Percentiles rank a stretch among this genome's conserved stretches.
These are phyloP conservation scores for Herpetotheres cachinnans DNA, from an alignment of 2,113 vertebrate genomes.

Conservation along the genomic window DNA sequence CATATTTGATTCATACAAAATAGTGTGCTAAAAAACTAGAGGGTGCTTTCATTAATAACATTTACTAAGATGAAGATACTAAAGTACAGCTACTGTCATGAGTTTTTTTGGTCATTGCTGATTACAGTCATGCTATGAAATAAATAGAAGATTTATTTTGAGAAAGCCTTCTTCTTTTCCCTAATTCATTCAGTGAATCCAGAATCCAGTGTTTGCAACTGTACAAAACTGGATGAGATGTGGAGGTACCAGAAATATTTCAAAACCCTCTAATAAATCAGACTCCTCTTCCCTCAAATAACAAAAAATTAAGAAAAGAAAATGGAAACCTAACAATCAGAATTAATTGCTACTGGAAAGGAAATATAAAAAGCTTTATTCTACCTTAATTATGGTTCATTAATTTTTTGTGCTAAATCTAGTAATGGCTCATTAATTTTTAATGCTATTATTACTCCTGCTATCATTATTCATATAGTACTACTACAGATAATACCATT, in stretches of 20 bases:
- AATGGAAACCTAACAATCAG: background rate
- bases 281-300: background rate
- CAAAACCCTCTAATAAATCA: background rate
- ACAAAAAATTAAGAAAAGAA: background rate
- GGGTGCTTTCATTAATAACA: background rate
- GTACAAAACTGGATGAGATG: background rate
- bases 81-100: background rate
- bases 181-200: background rate
- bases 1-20: background rate
- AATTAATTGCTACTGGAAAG: background rate
- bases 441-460: background rate
- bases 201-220: background rate
- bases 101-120: background rate
- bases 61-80: background rate
- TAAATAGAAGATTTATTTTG: background rate
- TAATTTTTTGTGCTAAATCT: background rate
- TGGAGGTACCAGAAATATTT: background rate
- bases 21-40: background rate
- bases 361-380: background rate
- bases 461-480: background rate
- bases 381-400: background rate
- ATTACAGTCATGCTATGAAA: background rate
- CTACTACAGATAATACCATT: background rate
- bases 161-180: background rate
- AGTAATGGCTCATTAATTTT: background rate